A percentile compares a stretch with the other conserved stretches of the same genome.
Conservation (phyloP, 2,797 vertebrate genomes). For the Otus scops region DNA sequence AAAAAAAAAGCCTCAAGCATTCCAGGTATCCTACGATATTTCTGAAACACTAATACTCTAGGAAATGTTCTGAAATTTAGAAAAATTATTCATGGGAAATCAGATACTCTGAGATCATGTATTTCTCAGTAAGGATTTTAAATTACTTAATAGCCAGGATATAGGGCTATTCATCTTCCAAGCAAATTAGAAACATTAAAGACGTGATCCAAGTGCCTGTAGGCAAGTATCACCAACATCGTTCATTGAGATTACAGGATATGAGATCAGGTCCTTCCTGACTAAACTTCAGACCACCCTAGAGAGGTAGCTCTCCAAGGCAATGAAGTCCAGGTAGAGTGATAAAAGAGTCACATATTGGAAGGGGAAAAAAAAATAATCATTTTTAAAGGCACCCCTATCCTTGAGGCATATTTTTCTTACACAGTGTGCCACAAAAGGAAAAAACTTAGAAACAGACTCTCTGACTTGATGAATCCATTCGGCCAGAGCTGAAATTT, state of each 20-base stretch:
- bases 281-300: slow-evolving; percentile 18
- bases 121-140: slow-evolving; percentile 59
- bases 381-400: not conserved
- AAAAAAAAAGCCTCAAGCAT: not conserved
- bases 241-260: slow-evolving; percentile 34
- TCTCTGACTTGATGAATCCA: not conserved
- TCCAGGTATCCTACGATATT: not conserved
- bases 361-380: not conserved
- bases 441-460: not conserved
- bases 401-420: not conserved
- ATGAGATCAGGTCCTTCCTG: slow-evolving; percentile 46
- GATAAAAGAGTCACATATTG: not conserved
- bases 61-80: slow-evolving; percentile 43
- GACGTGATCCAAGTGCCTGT: slow-evolving; percentile 39
- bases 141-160: slow-evolving; percentile 61
- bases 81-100: slow-evolving; percentile 56
- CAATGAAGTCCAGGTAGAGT: not conserved
- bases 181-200: slow-evolving; percentile 65
- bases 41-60: slow-evolving; percentile 3
- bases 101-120: slow-evolving; percentile 57
- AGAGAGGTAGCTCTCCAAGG: not conserved
- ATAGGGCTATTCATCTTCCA: slow-evolving; percentile 56
- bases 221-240: slow-evolving; percentile 14
- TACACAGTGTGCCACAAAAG: not conserved
- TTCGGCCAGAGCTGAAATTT: not conserved